phyloP scores from a whole-genome alignment of 1,140 invertebrate genomes.

The Holcopasites calliopsidis region DNA sequence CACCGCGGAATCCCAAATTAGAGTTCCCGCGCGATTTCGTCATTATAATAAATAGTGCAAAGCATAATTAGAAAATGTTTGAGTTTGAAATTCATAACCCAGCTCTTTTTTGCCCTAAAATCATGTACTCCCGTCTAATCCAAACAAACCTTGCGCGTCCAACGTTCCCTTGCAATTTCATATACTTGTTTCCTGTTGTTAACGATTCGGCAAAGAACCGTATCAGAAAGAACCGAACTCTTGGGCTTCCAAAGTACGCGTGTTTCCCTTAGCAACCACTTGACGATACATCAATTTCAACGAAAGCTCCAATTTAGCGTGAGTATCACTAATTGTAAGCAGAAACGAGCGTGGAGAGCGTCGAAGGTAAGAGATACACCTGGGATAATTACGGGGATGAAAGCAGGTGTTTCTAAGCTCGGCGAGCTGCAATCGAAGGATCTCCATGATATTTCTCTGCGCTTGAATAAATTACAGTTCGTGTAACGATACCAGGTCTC shows the following conservation, averaged over 20 bases:
- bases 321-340: background rate
- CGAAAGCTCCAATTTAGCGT: background rate
- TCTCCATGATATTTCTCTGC: background rate
- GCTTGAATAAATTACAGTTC: constrained; percentile 1
- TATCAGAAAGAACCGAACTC: too few species aligned
- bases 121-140: too few species aligned
- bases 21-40: too few species aligned
- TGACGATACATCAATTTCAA: constrained; percentile 18
- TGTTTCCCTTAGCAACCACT: background rate
- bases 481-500: background rate
- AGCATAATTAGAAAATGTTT: too few species aligned
- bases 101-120: too few species aligned
- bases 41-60: too few species aligned
- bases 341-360: background rate
- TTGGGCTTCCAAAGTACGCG: background rate
- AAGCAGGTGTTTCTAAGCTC: background rate
- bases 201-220: too few species aligned
- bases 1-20: too few species aligned
- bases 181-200: too few species aligned
- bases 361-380: background rate
- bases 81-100: too few species aligned
- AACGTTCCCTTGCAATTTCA: too few species aligned
- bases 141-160: too few species aligned
- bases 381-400: constrained; percentile 26
- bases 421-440: background rate